Evolutionary conservation across 2,797 vertebrate genomes (phyloP), one percentile per base, ranked within the genome.

Genomic region (Chiroxiphia lanceolata): DNA sequence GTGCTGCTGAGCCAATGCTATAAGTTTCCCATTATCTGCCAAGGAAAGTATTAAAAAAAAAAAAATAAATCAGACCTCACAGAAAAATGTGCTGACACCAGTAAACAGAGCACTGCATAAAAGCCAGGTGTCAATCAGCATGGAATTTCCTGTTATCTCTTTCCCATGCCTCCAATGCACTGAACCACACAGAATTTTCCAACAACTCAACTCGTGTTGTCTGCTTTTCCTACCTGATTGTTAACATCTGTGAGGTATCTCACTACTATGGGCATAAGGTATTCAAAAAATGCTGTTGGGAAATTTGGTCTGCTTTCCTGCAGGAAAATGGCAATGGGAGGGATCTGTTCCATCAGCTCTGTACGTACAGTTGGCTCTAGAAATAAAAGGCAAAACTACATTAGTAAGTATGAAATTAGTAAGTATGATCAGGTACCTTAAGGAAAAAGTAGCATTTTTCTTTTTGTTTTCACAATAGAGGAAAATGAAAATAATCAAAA

Each of bases 321-420:
- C 67, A 99, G 98, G 96, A 99, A 99, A 98, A 99, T 98, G 82
- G 98, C 98, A 81, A 99, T 98, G 57, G 99, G 98, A 89, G 99
- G 99, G 68, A 99, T 98, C 93, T 99, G 99, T 76, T 99, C 99
- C 99, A 99, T 99, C 94, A 99, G 98, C 93, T 99, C 99, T 34
- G 98, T 98, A 88, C 98, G 96, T 53, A 99, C 99, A 31, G 98
- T 99, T 45, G 99, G 99, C 95, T 99, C 99, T 99, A 96, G 31
- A 29, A 94, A 92, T 57, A 72, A 22, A 85, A 77, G 22, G 48
- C 45, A 91, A 91, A 81, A 76, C 31, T 47, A 59, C 6, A 68
- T 83, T 40, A 90, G 83, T 47, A 91, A 89, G 34, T 11, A 54
- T 1, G 6, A 95, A 82, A 67, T 78, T n/a, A 92, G 87, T n/a